Evolutionary conservation across 2,113 vertebrate species (phyloP).

Genomic region (Siniperca knerii): DNA sequence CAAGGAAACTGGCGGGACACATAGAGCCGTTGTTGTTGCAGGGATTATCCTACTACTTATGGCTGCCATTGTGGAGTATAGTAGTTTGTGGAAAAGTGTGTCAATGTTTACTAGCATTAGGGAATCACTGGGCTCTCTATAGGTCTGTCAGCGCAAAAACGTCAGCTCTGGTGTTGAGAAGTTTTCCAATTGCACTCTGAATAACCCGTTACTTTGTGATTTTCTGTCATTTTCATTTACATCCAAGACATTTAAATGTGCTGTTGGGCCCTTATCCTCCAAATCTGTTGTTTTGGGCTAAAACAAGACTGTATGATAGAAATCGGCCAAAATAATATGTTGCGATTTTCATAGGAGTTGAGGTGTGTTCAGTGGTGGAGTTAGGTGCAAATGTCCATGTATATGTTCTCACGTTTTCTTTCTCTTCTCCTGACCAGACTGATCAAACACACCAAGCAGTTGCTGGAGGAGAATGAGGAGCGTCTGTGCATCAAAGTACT

Average conservation of each 20-base stretch:
- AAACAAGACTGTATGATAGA: background rate
- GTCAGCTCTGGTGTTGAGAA: background rate
- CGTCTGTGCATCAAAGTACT: slow-evolving; percentile 98
- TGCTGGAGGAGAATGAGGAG: slow-evolving; percentile 98
- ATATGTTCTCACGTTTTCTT: background rate
- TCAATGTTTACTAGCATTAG: background rate
- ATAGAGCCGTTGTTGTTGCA: background rate
- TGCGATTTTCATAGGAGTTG: background rate
- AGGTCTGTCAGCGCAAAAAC: background rate
- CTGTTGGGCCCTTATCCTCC: background rate
- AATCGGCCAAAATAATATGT: background rate
- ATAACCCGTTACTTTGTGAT: background rate
- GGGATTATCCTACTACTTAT: background rate
- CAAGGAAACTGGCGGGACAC: background rate
- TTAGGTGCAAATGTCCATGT: background rate
- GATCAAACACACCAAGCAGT: slow-evolving; percentile 98
- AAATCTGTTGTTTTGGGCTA: background rate
- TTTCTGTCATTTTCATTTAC: background rate
- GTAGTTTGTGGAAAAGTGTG: background rate
- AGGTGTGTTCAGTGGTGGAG: background rate
- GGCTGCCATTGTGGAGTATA: background rate
- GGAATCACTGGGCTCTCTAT: background rate
- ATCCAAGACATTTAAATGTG: background rate
- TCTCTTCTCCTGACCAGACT: slow-evolving; percentile 82
- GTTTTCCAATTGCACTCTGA: background rate